Evolutionary conservation across 2,113 vertebrate species (phyloP), one percentile per base, ranked within the genome.

Genomic region (Nannobrachium achirus): DNA sequence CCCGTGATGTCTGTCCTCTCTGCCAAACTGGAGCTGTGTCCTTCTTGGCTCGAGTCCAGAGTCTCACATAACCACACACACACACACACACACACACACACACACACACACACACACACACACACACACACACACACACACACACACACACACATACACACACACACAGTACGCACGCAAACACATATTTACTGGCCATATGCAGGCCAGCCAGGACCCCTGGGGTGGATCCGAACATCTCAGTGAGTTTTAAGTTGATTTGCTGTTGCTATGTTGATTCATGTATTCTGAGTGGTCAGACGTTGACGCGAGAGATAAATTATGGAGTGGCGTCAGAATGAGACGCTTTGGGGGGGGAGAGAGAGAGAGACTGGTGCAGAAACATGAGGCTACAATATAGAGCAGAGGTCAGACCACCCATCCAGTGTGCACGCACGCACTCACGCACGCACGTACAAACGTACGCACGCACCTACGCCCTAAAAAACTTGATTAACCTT

Each of bases 401-500:
- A 59, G 19, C n/a, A 59, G 56, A n/a, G 56, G 10, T 2, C 9
- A 2, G 49, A 73, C 72, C 76, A 80, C 75, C 56, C 73, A 75
- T 58, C 3, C 52, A n/a, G 6, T 7, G 13, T 8, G n/a, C 44
- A 7, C 19, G 5, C 60, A 62, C 44, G 49, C 60, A 46, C 60
- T 9, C 44, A 62, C 44, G 19, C 7, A 20, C 19, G 49, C 13
- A 62, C 1, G 11, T 15, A 46, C 13, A 5, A 7, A 6, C n/a
- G 18, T 10, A 48, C 45, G 25, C 45, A 62, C 41, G 5, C 6
- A 48, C n/a, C n/a, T n/a, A n/a, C n/a, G n/a, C n/a, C n/a, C n/a
- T n/a, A n/a, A n/a, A n/a, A n/a, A n/a, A n/a, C n/a, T n/a, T n/a
- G n/a, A 8, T 44, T 7, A 7, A 33, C 3, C 25, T 33, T 33